A percentile compares a stretch with the other conserved stretches of the same genome.
phyloP scores from a whole-genome alignment of 2,797 vertebrate genomes.

The Enteromius treurensis region DNA sequence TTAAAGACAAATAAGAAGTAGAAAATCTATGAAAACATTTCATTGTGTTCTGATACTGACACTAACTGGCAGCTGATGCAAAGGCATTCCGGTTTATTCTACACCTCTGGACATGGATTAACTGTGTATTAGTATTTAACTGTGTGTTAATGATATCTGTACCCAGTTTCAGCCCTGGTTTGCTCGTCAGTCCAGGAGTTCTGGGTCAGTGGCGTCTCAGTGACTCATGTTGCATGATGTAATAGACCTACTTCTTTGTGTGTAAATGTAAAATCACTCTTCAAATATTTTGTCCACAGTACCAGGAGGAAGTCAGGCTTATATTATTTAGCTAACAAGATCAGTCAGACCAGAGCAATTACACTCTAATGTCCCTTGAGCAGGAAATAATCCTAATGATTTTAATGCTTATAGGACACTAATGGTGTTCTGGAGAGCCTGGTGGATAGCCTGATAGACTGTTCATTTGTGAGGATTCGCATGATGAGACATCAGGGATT shows the following conservation, averaged over 20 bases:
- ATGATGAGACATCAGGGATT: neutral
- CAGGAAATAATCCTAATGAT: slow-evolving; percentile 60
- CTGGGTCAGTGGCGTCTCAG: neutral
- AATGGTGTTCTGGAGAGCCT: slow-evolving; percentile 55
- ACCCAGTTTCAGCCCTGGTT: neutral
- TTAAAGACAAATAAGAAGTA: slow-evolving; percentile 8
- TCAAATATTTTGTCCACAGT: slow-evolving; percentile 12
- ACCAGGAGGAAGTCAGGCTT: slow-evolving; percentile 50
- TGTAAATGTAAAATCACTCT: slow-evolving; percentile 33
- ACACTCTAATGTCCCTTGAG: slow-evolving; percentile 49
- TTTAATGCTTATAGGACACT: slow-evolving; percentile 53
- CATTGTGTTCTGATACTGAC: neutral
- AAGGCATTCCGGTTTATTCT: neutral
- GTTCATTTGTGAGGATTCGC: slow-evolving; percentile 27
- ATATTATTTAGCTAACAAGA: slow-evolving; percentile 53
- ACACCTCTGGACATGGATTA: neutral
- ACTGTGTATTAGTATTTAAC: neutral
- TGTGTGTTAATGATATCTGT: neutral
- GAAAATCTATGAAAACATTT: neutral
- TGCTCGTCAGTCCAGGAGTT: neutral
- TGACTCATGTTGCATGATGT: slow-evolving; percentile 31
- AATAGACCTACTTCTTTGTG: slow-evolving; percentile 37
- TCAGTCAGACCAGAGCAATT: slow-evolving; percentile 54
- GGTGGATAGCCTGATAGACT: slow-evolving; percentile 13
- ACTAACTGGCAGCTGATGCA: neutral